Conservation (phyloP, 2,113 vertebrate genomes). For the Gallinago media region DNA sequence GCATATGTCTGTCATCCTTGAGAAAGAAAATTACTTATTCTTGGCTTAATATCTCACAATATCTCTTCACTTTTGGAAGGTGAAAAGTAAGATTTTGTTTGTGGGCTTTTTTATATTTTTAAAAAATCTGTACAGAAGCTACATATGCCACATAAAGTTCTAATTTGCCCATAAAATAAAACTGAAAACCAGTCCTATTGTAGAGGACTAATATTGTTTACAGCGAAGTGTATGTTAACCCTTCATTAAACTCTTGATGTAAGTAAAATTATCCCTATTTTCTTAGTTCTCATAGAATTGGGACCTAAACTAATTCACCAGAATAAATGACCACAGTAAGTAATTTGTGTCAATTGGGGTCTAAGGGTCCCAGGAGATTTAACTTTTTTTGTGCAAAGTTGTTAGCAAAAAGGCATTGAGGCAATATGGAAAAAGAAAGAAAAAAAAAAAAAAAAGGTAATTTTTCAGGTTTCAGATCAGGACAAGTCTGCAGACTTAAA, state of each 20-base stretch:
- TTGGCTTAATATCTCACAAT: background rate
- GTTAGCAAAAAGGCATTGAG: background rate
- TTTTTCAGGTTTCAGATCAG: background rate
- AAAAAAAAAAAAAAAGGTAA: background rate
- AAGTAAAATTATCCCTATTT: background rate
- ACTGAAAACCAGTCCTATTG: background rate
- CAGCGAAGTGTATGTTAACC: background rate
- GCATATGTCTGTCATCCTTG: background rate
- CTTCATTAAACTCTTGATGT: background rate
- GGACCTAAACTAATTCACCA: background rate
- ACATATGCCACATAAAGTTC: background rate
- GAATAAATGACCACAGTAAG: background rate
- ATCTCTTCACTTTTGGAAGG: background rate
- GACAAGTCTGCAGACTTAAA: background rate
- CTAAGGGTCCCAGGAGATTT: background rate
- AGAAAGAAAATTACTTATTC: background rate
- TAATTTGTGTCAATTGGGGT: background rate
- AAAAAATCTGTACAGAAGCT: background rate
- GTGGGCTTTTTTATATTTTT: background rate
- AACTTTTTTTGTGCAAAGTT: background rate
- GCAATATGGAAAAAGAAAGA: background rate
- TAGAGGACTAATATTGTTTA: background rate
- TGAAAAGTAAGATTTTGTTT: background rate
- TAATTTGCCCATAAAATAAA: background rate
- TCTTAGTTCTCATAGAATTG: background rate